phyloP scores from a whole-genome alignment of 2,113 vertebrate species.

The Peromyscus leucopus region DNA sequence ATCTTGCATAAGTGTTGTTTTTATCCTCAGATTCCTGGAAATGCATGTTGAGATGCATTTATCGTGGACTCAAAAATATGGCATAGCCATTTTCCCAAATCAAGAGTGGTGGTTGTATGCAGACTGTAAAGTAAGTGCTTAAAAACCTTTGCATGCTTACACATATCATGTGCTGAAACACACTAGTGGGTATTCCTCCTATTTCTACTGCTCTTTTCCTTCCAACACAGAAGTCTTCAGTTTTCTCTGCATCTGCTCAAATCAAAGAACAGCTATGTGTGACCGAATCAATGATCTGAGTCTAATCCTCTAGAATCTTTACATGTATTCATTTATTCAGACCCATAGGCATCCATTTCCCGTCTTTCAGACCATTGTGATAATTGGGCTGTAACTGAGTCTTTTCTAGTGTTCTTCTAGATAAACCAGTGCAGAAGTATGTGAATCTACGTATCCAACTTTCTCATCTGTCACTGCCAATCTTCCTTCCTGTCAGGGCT shows the following conservation, averaged over 20 bases:
- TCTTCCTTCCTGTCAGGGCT: background rate
- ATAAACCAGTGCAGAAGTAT: background rate
- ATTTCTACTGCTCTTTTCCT: background rate
- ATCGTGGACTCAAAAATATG: background rate
- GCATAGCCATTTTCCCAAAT: background rate
- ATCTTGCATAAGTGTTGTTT: background rate
- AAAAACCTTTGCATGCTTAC: background rate
- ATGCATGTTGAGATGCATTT: background rate
- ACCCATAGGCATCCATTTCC: background rate
- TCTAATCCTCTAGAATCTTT: background rate
- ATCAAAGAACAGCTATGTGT: background rate
- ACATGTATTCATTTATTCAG: background rate
- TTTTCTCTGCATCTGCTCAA: slow-evolving; percentile 28
- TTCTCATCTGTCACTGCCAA: background rate
- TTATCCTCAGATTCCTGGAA: slow-evolving; percentile 3
- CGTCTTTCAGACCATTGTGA: background rate
- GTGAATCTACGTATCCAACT: background rate
- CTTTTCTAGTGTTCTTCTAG: background rate
- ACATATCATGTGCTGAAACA: background rate
- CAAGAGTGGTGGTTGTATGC: background rate
- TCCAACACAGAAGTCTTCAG: background rate
- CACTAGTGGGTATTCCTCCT: background rate
- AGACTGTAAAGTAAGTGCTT: background rate
- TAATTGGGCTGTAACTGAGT: background rate
- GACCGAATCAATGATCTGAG: background rate